These are phyloP conservation scores for Lagodon rhomboides DNA, from an alignment of 2,797 vertebrate genomes.

Conservation along the genomic window DNA sequence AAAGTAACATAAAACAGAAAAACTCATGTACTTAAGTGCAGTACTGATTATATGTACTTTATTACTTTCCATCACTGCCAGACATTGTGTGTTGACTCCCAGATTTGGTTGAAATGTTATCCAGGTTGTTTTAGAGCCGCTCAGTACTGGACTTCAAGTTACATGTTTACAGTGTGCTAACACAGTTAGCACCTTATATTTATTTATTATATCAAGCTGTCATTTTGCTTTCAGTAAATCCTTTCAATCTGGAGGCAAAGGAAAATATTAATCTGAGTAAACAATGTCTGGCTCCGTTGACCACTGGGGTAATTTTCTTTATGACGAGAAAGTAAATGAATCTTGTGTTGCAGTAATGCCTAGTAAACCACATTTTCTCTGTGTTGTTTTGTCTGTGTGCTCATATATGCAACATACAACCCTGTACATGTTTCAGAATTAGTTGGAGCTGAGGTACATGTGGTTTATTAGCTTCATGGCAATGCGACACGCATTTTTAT, in stretches of 20 bases:
- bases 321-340: slow-evolving; percentile 52
- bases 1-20: too few species aligned
- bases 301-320: slow-evolving; percentile 41
- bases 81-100: slow-evolving; percentile 17
- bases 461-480: slow-evolving; percentile 54
- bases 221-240: slow-evolving; percentile 54
- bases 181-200: slow-evolving; percentile 40
- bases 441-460: slow-evolving; percentile 14
- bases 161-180: slow-evolving; percentile 33
- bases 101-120: slow-evolving; percentile 19
- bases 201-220: slow-evolving; percentile 50
- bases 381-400: slow-evolving; percentile 45
- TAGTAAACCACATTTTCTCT: slow-evolving; percentile 41
- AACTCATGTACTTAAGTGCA: too few species aligned
- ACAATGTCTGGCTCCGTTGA: slow-evolving; percentile 45
- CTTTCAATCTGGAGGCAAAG: slow-evolving; percentile 15
- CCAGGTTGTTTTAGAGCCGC: slow-evolving; percentile 14
- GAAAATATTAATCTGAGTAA: slow-evolving; percentile 44
- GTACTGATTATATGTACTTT: too few species aligned
- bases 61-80: background rate
- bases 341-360: slow-evolving; percentile 36
- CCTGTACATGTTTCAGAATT: slow-evolving; percentile 31
- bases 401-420: slow-evolving; percentile 32
- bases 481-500: slow-evolving; percentile 59
- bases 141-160: slow-evolving; percentile 16